A percentile compares a stretch with the other conserved stretches of the same genome.
These are phyloP conservation scores for Caradrina kadenii DNA, from an alignment of 2,888 invertebrate genomes.

Conservation along the genomic window DNA sequence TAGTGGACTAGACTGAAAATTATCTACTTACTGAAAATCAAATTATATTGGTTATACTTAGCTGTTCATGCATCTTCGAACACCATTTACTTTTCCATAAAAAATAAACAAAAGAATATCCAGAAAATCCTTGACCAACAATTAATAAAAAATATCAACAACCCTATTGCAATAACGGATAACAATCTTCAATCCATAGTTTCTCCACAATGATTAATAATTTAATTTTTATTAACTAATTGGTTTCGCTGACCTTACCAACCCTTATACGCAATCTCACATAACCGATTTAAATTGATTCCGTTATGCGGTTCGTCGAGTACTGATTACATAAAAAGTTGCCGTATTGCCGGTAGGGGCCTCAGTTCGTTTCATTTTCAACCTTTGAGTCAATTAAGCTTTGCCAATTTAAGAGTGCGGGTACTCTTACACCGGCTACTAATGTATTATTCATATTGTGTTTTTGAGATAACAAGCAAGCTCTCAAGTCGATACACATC, in stretches of 20 bases:
- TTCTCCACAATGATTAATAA: conserved; percentile 40
- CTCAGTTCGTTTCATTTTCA: conserved; percentile 85
- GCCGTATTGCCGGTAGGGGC: conserved; percentile 65
- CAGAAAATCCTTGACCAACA: not conserved
- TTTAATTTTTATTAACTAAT: conserved; percentile 55
- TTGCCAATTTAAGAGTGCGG: conserved; percentile 87
- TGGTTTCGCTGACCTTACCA: conserved; percentile 67
- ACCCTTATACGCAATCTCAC: conserved; percentile 73
- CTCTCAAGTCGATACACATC: conserved; percentile 89
- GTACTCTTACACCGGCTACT: conserved; percentile 81
- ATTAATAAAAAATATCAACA: not conserved
- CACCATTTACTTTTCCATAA: not conserved
- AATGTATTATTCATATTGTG: conserved; percentile 90
- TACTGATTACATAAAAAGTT: conserved; percentile 79
- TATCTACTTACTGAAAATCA: not conserved
- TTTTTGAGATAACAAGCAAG: conserved; percentile 90
- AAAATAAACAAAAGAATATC: not conserved
- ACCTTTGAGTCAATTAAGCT: conserved; percentile 89
- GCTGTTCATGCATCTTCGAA: not conserved
- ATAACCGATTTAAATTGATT: conserved; percentile 77
- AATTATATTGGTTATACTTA: too few relatives aligned
- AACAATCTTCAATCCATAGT: conserved; percentile 25
- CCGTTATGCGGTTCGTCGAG: conserved; percentile 74
- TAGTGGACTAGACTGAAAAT: not conserved
- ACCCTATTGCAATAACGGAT: conserved; percentile 13